Percentiles rank a stretch among this genome's conserved stretches.
Conservation (phyloP, 2,888 invertebrate species). For the Aplocera efformata region DNA sequence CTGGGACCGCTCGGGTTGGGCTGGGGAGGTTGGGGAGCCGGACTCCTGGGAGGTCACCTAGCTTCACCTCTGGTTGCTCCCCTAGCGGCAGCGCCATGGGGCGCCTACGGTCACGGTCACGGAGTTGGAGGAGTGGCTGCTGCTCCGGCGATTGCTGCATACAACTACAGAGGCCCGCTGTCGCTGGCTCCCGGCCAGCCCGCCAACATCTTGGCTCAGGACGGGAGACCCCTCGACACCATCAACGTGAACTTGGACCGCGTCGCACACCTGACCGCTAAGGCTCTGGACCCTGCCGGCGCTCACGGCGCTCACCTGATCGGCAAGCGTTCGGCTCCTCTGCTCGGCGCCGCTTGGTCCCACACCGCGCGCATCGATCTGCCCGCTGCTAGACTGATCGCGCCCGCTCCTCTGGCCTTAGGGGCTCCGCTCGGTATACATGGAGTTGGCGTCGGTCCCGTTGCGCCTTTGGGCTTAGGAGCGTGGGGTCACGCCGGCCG, state of each 20-base stretch:
- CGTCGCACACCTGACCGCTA: slow-evolving; percentile 63
- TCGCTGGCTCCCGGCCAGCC: slow-evolving; percentile 55
- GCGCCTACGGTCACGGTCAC: slow-evolving; percentile 8
- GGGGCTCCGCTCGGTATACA: slow-evolving; percentile 34
- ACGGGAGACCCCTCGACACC: slow-evolving; percentile 72
- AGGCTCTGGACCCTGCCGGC: slow-evolving; percentile 52
- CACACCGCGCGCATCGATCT: slow-evolving; percentile 45
- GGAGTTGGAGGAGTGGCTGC: slow-evolving; percentile 37
- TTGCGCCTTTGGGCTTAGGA: slow-evolving; percentile 43
- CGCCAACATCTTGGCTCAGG: slow-evolving; percentile 65
- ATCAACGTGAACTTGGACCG: slow-evolving; percentile 71
- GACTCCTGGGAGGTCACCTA: slow-evolving; percentile 46
- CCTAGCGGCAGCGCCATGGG: slow-evolving; percentile 22
- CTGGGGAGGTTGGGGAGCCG: slow-evolving; percentile 37
- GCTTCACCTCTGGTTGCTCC: slow-evolving; percentile 44
- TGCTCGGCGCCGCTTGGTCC: slow-evolving; percentile 47
- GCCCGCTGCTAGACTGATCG: slow-evolving; percentile 41
- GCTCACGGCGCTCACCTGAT: slow-evolving; percentile 45
- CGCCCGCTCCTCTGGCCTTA: slow-evolving; percentile 39
- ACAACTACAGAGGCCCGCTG: slow-evolving; percentile 69
- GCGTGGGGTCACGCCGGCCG: slow-evolving; percentile 30
- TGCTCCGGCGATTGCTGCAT: slow-evolving; percentile 51
- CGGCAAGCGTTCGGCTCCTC: slow-evolving; percentile 62
- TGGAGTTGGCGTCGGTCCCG: slow-evolving; percentile 26
- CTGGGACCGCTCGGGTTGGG: slow-evolving; percentile 26